A percentile compares a stretch with the other conserved stretches of the same genome.
These are phyloP conservation scores for Chironomus tepperi DNA, from an alignment of 1,140 invertebrate genomes.

Conservation along the genomic window DNA sequence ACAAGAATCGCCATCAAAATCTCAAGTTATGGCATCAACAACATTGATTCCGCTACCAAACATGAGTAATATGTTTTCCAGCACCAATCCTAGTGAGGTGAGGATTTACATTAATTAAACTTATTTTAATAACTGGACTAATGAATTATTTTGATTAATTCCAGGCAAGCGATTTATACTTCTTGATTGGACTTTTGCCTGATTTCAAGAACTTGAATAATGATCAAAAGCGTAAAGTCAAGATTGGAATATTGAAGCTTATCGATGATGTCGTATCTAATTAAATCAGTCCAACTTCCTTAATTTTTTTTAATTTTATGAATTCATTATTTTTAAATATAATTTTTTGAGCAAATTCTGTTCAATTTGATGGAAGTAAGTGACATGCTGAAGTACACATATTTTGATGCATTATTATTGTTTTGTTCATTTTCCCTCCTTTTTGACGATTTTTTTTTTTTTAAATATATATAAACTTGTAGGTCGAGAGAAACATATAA, in stretches of 20 bases:
- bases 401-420: neutral
- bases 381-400: neutral
- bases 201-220: neutral
- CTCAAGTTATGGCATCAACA: neutral
- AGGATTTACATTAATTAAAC: neutral
- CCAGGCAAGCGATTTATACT: neutral
- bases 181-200: neutral
- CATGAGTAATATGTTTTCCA: neutral
- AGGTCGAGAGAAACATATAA: no score
- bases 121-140: neutral
- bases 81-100: constrained; percentile 1
- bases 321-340: neutral
- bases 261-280: neutral
- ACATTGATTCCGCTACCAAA: neutral
- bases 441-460: neutral
- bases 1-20: constrained; percentile 5
- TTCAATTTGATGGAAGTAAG: no score
- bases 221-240: neutral
- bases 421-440: neutral
- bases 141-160: neutral
- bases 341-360: neutral
- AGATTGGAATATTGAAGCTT: neutral
- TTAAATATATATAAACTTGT: neutral
- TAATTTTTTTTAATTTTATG: constrained; percentile 3
- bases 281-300: neutral